Evolutionary conservation across 2,113 vertebrate species (phyloP).

Genomic region (Myanophis thanlyinensis): DNA sequence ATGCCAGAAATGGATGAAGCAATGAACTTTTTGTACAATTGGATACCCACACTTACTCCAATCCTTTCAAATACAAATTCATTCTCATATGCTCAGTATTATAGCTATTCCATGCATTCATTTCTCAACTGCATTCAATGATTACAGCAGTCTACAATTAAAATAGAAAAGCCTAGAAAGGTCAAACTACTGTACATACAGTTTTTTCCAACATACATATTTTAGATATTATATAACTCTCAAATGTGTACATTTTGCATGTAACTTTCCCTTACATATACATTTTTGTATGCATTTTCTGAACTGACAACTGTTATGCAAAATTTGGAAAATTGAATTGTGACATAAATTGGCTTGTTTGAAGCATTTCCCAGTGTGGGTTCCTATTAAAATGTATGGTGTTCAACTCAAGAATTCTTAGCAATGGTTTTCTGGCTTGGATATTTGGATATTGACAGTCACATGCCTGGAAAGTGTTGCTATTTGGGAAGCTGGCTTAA

Average conservation of each 20-base stretch:
- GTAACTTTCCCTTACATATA: neutral
- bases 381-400: neutral
- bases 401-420: neutral
- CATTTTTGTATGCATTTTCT: neutral
- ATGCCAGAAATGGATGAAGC: neutral
- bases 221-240: neutral
- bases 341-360: neutral
- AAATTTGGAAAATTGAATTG: neutral
- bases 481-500: neutral
- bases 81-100: neutral
- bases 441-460: neutral
- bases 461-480: neutral
- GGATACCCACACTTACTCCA: neutral
- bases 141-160: neutral
- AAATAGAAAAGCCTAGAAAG: neutral
- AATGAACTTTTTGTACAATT: neutral
- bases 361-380: neutral
- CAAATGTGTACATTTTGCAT: neutral
- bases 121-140: neutral
- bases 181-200: neutral
- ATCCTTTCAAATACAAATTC: neutral
- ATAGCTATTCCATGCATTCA: neutral
- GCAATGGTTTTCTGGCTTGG: neutral
- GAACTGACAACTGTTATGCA: neutral
- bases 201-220: neutral